Evolutionary conservation across 2,797 vertebrate genomes (phyloP).

Genomic region (Ctenosaura bakeri): DNA sequence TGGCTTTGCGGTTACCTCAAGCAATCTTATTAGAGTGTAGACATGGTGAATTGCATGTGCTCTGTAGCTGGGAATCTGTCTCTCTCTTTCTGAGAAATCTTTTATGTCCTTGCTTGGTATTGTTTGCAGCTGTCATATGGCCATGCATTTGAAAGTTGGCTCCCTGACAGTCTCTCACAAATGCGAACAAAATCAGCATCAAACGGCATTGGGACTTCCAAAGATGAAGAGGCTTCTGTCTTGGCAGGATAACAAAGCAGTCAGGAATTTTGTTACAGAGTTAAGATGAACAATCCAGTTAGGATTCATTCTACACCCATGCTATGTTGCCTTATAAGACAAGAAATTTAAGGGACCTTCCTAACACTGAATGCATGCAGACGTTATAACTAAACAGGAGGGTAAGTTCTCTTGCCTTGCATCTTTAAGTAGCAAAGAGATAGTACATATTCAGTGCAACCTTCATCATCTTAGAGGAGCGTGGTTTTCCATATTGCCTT

Average conservation of each 20-base stretch:
- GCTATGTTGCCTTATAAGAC: background rate
- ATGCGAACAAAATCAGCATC: background rate
- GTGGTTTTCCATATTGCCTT: background rate
- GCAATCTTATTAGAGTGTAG: background rate
- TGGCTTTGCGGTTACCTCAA: slow-evolving; percentile 7
- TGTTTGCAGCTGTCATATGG: slow-evolving; percentile 43
- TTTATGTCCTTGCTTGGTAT: slow-evolving; percentile 49
- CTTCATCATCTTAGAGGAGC: background rate
- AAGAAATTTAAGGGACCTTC: background rate
- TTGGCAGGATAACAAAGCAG: slow-evolving; percentile 24
- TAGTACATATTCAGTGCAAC: background rate
- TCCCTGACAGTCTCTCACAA: slow-evolving; percentile 49
- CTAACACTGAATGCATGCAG: background rate
- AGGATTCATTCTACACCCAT: background rate
- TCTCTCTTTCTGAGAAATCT: slow-evolving; percentile 21
- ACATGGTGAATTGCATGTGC: background rate
- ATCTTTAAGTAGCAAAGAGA: background rate
- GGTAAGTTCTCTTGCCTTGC: background rate
- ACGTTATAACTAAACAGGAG: background rate
- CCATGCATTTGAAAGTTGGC: slow-evolving; percentile 42
- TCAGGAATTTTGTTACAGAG: background rate
- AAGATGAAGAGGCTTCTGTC: background rate
- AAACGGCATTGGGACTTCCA: slow-evolving; percentile 10
- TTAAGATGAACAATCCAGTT: slow-evolving; percentile 16
- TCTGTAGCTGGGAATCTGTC: slow-evolving; percentile 36